Percentiles rank a stretch among this genome's conserved stretches.
Conservation (phyloP, 2,888 invertebrate genomes). For the Crioceris asparagi region DNA sequence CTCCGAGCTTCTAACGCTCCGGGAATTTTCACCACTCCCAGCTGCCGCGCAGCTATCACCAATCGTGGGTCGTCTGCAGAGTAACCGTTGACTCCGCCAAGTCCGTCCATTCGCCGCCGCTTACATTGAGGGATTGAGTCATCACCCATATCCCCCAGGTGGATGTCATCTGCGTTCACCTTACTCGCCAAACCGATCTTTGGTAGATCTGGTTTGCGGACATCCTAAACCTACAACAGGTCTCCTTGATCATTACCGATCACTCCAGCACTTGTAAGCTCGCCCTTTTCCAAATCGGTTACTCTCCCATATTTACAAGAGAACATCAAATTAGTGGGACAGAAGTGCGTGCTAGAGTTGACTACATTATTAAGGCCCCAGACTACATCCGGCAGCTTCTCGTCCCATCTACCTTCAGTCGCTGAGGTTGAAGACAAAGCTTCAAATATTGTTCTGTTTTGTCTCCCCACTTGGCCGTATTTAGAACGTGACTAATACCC, state of each 20-base stretch:
- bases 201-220: slow-evolving; percentile 2
- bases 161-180: slow-evolving; percentile 2
- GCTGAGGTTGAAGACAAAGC: slow-evolving; percentile 10
- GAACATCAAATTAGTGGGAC: slow-evolving; percentile 6
- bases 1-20: no score
- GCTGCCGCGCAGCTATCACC: no score
- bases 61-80: neutral
- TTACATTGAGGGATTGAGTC: neutral
- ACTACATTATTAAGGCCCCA: slow-evolving; percentile 24
- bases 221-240: slow-evolving; percentile 4
- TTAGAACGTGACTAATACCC: no score
- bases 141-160: neutral
- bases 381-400: slow-evolving; percentile 20
- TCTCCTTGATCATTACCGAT: neutral
- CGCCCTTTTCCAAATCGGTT: slow-evolving; percentile 1
- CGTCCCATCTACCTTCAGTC: slow-evolving; percentile 24
- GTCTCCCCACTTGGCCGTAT: no score
- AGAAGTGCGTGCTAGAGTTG: slow-evolving; percentile 9
- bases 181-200: neutral
- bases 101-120: neutral
- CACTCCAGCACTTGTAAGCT: no score
- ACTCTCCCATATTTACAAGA: slow-evolving; percentile 5
- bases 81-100: neutral
- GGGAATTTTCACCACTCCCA: neutral
- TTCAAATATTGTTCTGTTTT: no score